phyloP scores from a whole-genome alignment of 2,113 vertebrate genomes.

The Stictonetta naevosa region DNA sequence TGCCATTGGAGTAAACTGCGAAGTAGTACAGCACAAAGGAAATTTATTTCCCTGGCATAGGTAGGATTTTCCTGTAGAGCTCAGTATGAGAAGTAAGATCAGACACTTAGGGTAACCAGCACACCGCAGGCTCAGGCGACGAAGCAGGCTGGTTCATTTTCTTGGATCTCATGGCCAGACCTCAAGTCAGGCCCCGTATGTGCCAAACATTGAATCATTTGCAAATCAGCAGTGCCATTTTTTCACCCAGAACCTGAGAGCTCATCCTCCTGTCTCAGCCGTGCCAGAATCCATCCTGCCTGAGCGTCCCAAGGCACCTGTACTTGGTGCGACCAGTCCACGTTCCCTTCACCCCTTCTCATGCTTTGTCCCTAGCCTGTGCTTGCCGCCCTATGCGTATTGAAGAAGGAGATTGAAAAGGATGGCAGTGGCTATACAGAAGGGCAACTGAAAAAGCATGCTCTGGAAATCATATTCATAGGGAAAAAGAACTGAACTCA shows the following conservation, averaged over 20 bases:
- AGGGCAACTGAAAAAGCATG: not conserved
- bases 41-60: not conserved
- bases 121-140: not conserved
- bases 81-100: not conserved
- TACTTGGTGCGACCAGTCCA: not conserved
- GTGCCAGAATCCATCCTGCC: not conserved
- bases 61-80: not conserved
- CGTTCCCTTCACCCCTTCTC: not conserved
- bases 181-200: not conserved
- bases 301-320: not conserved
- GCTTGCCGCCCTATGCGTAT: not conserved
- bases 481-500: conserved; percentile 17
- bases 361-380: not conserved
- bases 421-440: not conserved
- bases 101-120: not conserved
- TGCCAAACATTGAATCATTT: not conserved
- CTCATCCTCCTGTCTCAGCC: not conserved
- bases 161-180: not conserved
- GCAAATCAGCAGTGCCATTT: not conserved
- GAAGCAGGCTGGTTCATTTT: not conserved
- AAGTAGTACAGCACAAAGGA: conserved; percentile 7
- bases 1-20: conserved; percentile 9
- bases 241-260: not conserved
- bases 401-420: not conserved
- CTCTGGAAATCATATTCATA: conserved; percentile 16